Conservation (phyloP, 2,113 vertebrate genomes). For the Eira barbara region DNA sequence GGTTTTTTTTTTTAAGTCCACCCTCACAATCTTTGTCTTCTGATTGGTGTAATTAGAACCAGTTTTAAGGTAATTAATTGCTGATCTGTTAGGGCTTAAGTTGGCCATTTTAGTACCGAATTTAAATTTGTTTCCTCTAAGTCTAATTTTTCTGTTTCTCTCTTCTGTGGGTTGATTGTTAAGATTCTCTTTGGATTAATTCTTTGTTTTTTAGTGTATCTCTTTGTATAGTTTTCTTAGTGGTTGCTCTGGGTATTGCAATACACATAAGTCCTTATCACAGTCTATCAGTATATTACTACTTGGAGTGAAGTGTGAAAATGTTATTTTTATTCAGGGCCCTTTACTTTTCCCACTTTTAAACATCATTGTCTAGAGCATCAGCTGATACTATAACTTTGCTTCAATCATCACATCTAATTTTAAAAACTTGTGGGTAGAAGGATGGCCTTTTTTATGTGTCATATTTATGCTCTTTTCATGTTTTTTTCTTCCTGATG, state of each 20-base stretch:
- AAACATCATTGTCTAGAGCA: background rate
- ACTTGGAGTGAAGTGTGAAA: background rate
- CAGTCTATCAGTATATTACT: background rate
- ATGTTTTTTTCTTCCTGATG: background rate
- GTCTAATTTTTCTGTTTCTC: background rate
- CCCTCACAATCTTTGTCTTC: background rate
- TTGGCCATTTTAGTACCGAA: background rate
- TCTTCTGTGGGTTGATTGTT: background rate
- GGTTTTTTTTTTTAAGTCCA: background rate
- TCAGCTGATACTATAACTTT: background rate
- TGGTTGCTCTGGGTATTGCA: background rate
- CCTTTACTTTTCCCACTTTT: background rate
- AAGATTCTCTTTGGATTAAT: background rate
- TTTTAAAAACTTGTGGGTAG: background rate
- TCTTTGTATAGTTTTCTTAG: background rate
- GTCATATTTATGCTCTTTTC: background rate
- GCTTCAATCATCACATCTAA: background rate
- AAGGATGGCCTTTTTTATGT: background rate
- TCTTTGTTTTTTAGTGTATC: background rate
- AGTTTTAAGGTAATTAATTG: background rate
- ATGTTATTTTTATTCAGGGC: background rate
- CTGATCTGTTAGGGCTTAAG: background rate
- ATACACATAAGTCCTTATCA: background rate
- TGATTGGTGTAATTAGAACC: background rate
- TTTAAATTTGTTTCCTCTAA: background rate